A percentile compares a stretch with the other conserved stretches of the same genome.
phyloP scores from a whole-genome alignment of 2,797 vertebrate genomes.

The Mallotus villosus region DNA sequence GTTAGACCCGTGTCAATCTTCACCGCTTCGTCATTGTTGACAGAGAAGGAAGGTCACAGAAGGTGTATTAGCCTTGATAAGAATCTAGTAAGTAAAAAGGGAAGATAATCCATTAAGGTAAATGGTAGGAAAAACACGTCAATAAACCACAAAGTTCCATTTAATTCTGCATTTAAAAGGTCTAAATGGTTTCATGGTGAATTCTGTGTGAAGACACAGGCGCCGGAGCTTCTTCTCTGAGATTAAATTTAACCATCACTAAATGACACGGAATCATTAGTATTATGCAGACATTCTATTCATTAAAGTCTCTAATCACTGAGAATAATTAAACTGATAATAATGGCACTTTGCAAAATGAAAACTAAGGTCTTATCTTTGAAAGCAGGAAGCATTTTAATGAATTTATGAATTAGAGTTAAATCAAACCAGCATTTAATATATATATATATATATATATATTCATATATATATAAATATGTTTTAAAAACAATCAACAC shows the following conservation, averaged over 20 bases:
- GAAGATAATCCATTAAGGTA: neutral
- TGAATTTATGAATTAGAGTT: slow-evolving; percentile 65
- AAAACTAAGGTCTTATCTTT: slow-evolving; percentile 69
- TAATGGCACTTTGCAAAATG: slow-evolving; percentile 69
- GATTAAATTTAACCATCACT: slow-evolving; percentile 50
- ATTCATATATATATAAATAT: no score
- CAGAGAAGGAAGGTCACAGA: neutral
- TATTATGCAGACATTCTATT: slow-evolving; percentile 68
- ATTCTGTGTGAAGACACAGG: slow-evolving; percentile 31
- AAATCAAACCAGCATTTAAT: slow-evolving; percentile 52
- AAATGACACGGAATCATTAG: slow-evolving; percentile 59
- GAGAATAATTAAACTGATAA: slow-evolving; percentile 76
- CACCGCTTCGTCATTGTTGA: neutral
- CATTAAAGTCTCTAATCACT: slow-evolving; percentile 70
- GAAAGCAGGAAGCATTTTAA: slow-evolving; percentile 70
- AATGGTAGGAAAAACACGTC: neutral
- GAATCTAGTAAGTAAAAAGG: neutral
- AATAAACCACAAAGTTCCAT: slow-evolving; percentile 7
- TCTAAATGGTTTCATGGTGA: slow-evolving; percentile 35
- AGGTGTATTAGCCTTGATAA: neutral
- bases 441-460: neutral
- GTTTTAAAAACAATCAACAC: slow-evolving; percentile 45
- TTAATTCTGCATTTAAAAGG: slow-evolving; percentile 31
- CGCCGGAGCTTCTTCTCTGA: slow-evolving; percentile 37
- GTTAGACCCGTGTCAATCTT: no score